A percentile compares a stretch with the other conserved stretches of the same genome.
Conservation (phyloP, 1,140 invertebrate genomes). For the Venustaconcha ellipsiformis region DNA sequence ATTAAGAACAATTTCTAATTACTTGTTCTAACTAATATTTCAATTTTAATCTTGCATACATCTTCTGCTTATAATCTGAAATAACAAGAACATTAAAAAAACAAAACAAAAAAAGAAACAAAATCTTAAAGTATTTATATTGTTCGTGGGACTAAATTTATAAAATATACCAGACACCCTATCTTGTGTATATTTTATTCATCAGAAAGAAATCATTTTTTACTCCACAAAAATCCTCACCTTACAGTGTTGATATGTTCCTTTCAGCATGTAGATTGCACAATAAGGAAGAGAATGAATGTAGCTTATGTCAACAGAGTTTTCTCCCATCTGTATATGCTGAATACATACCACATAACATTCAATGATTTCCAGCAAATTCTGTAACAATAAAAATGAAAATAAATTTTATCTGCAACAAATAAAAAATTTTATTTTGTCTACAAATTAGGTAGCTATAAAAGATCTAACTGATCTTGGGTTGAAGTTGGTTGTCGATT, state of each 20-base stretch:
- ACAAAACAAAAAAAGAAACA: not conserved
- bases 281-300: too few species aligned
- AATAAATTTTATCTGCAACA: not conserved
- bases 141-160: not conserved
- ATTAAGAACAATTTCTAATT: not conserved
- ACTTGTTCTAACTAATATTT: not conserved
- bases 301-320: too few species aligned
- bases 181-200: not conserved
- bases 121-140: not conserved
- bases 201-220: not conserved
- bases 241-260: conserved; percentile 28
- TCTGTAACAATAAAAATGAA: conserved; percentile 1
- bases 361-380: conserved; percentile 21
- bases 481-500: not conserved
- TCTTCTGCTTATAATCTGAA: not conserved
- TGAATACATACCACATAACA: conserved; percentile 10
- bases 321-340: too few species aligned
- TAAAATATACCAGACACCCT: not conserved
- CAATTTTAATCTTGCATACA: not conserved
- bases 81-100: not conserved
- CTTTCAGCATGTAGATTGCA: conserved; percentile 23
- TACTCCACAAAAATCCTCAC: not conserved
- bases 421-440: too few species aligned
- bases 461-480: not conserved
- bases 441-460: not conserved